These are phyloP conservation scores for Tauraco erythrolophus DNA, from an alignment of 2,113 vertebrate species.

Conservation along the genomic window DNA sequence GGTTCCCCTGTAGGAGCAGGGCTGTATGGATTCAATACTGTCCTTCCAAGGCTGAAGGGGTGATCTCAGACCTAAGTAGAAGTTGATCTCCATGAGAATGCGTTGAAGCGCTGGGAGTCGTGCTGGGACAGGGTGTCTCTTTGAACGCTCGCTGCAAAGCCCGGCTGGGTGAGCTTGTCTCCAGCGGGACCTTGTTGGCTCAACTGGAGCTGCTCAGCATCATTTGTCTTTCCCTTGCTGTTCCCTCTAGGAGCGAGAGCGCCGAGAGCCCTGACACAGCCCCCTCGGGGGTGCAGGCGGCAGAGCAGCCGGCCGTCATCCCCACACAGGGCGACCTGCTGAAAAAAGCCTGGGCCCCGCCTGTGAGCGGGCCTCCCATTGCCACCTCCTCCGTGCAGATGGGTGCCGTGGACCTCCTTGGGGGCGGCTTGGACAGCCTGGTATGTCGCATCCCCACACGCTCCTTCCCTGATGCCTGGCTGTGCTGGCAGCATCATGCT, in stretches of 20 bases:
- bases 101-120: background rate
- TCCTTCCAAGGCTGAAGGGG: background rate
- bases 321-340: slow-evolving; percentile 92
- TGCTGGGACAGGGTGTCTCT: background rate
- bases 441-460: slow-evolving; percentile 33
- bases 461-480: rapidly evolving
- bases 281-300: slow-evolving; percentile 68
- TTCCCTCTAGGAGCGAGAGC: slow-evolving; percentile 83
- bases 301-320: slow-evolving; percentile 89
- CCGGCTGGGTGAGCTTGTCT: rapidly evolving
- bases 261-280: slow-evolving; percentile 86
- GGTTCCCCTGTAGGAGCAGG: background rate
- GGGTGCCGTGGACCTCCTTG: slow-evolving; percentile 93
- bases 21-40: background rate
- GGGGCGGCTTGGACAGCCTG: slow-evolving; percentile 92
- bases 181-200: background rate
- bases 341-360: slow-evolving; percentile 88
- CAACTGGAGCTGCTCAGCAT: background rate
- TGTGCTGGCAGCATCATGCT: rapidly evolving
- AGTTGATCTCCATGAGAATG: background rate
- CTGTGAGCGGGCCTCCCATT: slow-evolving; percentile 81
- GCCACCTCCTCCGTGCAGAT: slow-evolving; percentile 85
- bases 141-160: rapidly evolving
- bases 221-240: rapidly evolving
- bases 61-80: background rate